Percentiles rank a stretch among this genome's conserved stretches.
Conservation (phyloP, 2,113 vertebrate genomes). For the Puma concolor region DNA sequence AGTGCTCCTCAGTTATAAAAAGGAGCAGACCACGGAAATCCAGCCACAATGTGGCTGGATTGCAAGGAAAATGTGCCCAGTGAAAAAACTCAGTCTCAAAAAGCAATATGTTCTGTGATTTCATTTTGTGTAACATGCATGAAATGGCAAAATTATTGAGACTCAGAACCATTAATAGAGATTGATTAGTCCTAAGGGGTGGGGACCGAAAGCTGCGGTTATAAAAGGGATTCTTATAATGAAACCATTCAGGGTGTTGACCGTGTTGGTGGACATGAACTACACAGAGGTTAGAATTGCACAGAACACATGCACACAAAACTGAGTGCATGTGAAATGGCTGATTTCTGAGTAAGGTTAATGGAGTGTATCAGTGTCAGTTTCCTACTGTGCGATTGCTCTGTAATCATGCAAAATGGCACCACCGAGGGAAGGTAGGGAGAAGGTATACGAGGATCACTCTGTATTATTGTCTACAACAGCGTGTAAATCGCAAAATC, state of each 20-base stretch:
- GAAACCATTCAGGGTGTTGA: background rate
- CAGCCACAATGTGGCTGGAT: background rate
- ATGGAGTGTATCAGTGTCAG: background rate
- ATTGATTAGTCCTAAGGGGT: background rate
- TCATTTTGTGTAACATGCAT: background rate
- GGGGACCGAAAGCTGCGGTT: accelerated
- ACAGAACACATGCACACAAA: background rate
- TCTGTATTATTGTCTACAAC: background rate
- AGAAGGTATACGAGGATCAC: background rate
- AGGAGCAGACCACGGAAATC: background rate
- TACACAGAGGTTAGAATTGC: background rate
- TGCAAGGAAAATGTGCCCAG: background rate
- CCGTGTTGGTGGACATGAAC: background rate
- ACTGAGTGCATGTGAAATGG: background rate
- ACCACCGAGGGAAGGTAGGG: background rate
- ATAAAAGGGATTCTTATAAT: background rate
- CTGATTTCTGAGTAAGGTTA: background rate
- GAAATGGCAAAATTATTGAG: background rate
- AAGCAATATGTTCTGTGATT: background rate
- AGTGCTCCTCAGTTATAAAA: background rate
- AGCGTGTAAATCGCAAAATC: background rate
- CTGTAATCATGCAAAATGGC: background rate
- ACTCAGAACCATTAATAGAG: background rate
- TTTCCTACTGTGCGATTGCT: background rate
- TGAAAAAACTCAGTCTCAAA: background rate